These are phyloP conservation scores for Manis crassicaudata DNA, from an alignment of 2,797 vertebrate species.

Conservation along the genomic window DNA sequence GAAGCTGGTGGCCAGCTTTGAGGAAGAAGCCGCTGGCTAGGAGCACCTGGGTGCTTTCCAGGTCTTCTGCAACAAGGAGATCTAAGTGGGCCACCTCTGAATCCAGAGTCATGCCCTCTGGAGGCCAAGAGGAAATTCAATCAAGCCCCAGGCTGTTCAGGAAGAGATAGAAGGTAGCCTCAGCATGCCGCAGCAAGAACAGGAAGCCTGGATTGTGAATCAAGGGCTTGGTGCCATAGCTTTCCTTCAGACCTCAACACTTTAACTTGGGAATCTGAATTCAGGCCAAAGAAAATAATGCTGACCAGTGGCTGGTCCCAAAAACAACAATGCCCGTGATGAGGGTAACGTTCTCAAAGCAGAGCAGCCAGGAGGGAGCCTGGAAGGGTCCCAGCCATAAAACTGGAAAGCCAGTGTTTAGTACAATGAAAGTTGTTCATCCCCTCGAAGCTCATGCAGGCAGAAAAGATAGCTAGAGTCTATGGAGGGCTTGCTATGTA, in stretches of 20 bases:
- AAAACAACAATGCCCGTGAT: neutral
- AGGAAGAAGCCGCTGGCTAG: neutral
- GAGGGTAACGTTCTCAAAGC: neutral
- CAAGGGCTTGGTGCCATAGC: neutral
- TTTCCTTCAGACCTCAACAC: neutral
- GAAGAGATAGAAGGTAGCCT: neutral
- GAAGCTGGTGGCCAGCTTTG: neutral
- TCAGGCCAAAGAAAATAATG: conserved; percentile 37
- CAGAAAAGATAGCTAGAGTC: neutral
- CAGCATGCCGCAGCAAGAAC: neutral
- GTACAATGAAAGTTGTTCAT: neutral
- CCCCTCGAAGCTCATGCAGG: neutral
- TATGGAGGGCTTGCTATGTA: neutral
- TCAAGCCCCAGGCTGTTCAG: conserved; percentile 34
- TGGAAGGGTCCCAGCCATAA: neutral
- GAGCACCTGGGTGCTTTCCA: neutral
- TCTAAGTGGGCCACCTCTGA: neutral
- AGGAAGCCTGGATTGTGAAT: neutral
- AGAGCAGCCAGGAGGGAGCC: neutral
- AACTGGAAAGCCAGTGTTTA: neutral
- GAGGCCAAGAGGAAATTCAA: conserved; percentile 23
- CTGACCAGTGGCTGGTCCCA: neutral
- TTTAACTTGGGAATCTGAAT: conserved; percentile 6
- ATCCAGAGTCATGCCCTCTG: neutral
- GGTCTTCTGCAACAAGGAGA: neutral